Percentiles rank a stretch among this genome's conserved stretches.
These are phyloP conservation scores for Typhlomys cinereus DNA, from an alignment of 2,113 vertebrate genomes.

Conservation along the genomic window DNA sequence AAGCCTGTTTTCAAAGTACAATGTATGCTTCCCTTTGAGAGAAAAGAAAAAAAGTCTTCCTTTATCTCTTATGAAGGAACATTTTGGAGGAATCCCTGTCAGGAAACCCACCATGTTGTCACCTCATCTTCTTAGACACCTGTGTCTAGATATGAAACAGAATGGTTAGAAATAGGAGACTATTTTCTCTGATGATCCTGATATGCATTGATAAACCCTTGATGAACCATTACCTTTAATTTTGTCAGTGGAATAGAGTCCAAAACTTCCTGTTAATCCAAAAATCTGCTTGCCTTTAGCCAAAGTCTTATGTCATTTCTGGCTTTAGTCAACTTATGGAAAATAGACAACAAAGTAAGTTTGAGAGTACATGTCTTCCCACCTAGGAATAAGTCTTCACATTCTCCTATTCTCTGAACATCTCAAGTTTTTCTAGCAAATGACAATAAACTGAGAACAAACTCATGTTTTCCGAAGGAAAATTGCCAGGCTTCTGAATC, in stretches of 20 bases:
- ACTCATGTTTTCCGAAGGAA: neutral
- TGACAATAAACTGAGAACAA: neutral
- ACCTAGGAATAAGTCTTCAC: neutral
- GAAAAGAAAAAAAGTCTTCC: neutral
- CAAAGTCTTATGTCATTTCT: neutral
- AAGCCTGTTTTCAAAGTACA: constrained; percentile 32
- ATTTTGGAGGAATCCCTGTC: neutral
- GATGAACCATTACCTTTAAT: neutral
- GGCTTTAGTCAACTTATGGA: neutral
- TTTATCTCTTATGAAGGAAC: neutral
- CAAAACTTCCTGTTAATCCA: neutral
- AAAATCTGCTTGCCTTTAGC: neutral
- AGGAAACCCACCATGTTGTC: neutral
- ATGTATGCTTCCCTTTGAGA: neutral
- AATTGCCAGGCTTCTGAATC: neutral
- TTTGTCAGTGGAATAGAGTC: neutral
- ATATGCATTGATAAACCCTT: neutral
- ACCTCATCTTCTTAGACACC: neutral
- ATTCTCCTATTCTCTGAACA: neutral
- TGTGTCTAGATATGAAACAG: neutral
- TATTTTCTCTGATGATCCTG: neutral
- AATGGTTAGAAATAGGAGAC: neutral
- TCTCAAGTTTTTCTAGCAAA: neutral
- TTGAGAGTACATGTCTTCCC: neutral
- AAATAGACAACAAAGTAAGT: neutral